Percentiles rank a stretch among this genome's conserved stretches.
Conservation (phyloP, 2,113 vertebrate species). For the Petroica traversi region DNA sequence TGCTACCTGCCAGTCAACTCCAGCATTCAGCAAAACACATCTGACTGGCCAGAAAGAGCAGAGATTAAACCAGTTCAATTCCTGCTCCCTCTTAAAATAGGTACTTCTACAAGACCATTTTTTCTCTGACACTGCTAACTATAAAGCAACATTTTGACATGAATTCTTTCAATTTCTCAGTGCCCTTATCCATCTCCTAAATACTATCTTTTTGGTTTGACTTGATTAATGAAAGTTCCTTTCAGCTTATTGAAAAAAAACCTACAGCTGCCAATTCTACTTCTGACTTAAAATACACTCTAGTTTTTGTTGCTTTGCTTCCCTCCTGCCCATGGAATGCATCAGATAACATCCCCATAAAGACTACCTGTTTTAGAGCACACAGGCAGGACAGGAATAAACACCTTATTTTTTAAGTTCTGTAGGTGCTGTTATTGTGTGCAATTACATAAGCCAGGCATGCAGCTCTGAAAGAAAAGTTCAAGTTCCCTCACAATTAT, state of each 20-base stretch:
- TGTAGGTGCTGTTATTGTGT: background rate
- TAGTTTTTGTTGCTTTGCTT: background rate
- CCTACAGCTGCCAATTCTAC: background rate
- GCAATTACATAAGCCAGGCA: background rate
- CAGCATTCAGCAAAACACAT: background rate
- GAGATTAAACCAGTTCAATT: background rate
- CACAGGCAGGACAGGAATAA: background rate
- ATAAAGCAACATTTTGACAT: background rate
- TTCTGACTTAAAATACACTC: background rate
- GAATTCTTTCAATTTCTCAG: background rate
- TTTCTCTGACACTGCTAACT: background rate
- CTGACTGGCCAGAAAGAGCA: background rate
- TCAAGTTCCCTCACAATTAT: background rate
- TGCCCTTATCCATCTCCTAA: background rate
- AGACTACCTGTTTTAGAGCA: background rate
- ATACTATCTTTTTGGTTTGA: background rate
- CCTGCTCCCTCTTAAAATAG: background rate
- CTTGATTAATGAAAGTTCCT: background rate
- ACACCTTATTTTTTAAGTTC: background rate
- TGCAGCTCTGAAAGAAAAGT: background rate
- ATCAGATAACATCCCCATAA: too few relatives aligned
- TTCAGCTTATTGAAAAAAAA: background rate
- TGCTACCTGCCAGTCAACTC: background rate
- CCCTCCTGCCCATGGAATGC: background rate
- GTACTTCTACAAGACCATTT: background rate